Conservation (phyloP, 2,888 invertebrate genomes). For the Thyatira batis region DNA sequence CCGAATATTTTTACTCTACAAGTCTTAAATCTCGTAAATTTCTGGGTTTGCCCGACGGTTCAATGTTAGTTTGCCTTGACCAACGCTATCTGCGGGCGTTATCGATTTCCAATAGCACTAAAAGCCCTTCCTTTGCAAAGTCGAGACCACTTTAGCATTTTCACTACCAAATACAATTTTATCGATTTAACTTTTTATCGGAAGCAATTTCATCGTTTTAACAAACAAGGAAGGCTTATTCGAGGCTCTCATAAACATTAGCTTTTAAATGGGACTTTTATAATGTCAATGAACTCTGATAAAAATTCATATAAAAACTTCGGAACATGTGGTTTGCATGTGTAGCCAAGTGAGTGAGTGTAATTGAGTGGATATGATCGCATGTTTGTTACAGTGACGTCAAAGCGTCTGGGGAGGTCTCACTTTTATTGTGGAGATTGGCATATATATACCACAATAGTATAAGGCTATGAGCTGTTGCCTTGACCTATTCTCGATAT, state of each 20-base stretch:
- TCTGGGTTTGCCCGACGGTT: neutral
- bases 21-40: no score
- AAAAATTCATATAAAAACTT: slow-evolving; percentile 5
- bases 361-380: slow-evolving; percentile 1
- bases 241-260: neutral
- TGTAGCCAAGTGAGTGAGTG: slow-evolving; percentile 14
- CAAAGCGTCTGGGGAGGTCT: slow-evolving; percentile 19
- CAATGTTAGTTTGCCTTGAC: neutral
- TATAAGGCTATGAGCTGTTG: neutral
- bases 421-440: neutral
- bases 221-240: neutral
- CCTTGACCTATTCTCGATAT: neutral
- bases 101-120: neutral
- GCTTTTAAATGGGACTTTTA: neutral
- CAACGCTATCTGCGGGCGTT: neutral
- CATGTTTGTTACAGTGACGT: slow-evolving; percentile 24
- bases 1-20: no score
- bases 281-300: slow-evolving; percentile 3
- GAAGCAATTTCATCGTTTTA: neutral
- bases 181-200: neutral
- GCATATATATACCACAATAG: neutral
- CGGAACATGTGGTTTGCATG: slow-evolving; percentile 26
- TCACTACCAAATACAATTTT: neutral
- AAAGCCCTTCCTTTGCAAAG: neutral
- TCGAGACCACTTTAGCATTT: neutral